These are phyloP conservation scores for Dolichomitus sp. DNA, from an alignment of 2,888 invertebrate genomes.

Conservation along the genomic window DNA sequence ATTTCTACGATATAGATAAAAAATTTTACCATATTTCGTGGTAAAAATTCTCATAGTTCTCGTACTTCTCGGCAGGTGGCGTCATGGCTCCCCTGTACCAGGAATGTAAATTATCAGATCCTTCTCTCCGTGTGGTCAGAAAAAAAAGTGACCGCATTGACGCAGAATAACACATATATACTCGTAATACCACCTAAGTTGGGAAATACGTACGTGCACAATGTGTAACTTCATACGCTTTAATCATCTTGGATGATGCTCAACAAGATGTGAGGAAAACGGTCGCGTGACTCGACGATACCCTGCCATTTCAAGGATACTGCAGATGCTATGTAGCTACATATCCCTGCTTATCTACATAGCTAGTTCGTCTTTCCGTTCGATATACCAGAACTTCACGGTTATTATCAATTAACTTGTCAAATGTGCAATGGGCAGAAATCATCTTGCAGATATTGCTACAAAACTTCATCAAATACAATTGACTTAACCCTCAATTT, in stretches of 20 bases:
- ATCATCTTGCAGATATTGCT: neutral
- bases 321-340: neutral
- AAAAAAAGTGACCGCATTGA: too few relatives aligned
- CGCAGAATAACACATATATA: neutral
- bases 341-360: neutral
- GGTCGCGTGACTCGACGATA: slow-evolving; percentile 31
- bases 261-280: slow-evolving; percentile 27
- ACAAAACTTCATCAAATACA: neutral
- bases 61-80: too few relatives aligned
- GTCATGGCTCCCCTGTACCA: too few relatives aligned
- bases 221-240: slow-evolving; percentile 26
- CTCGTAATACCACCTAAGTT: neutral
- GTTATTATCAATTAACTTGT: slow-evolving; percentile 16
- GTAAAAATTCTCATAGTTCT: too few relatives aligned
- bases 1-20: too few relatives aligned
- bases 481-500: neutral
- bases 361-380: neutral
- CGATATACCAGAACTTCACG: neutral
- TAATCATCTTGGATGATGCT: slow-evolving; percentile 37
- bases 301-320: neutral
- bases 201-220: slow-evolving; percentile 1
- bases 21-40: too few relatives aligned
- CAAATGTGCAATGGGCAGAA: neutral
- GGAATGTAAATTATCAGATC: too few relatives aligned
- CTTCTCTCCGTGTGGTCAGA: too few relatives aligned